Evolutionary conservation across 2,113 vertebrate genomes (phyloP).

Genomic region (Onychostruthus taczanowskii): DNA sequence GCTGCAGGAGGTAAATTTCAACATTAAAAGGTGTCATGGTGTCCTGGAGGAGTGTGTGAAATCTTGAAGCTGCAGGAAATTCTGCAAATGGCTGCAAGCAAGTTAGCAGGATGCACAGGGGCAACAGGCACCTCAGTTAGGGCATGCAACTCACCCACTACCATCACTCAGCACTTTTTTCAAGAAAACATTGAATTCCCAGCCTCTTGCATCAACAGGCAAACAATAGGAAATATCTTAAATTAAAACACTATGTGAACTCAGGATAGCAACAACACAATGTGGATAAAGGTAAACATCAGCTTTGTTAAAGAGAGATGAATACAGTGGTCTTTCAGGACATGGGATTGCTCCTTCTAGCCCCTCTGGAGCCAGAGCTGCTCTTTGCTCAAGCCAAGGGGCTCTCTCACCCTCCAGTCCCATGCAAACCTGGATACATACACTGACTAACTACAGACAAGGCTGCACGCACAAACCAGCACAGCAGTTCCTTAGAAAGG

Average conservation of each 20-base stretch:
- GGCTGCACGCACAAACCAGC: not conserved
- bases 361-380: not conserved
- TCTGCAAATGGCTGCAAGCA: not conserved
- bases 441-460: not conserved
- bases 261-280: not conserved
- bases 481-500: not conserved
- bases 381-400: not conserved
- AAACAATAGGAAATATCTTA: not conserved
- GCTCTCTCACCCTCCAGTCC: fast-evolving
- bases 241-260: not conserved
- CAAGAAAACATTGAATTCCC: not conserved
- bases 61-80: not conserved
- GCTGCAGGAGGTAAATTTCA: not conserved
- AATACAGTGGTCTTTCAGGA: not conserved
- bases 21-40: not conserved
- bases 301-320: not conserved
- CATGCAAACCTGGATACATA: not conserved
- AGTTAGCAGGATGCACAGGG: not conserved
- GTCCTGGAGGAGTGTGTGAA: not conserved
- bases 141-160: not conserved
- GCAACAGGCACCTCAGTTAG: not conserved
- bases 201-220: fast-evolving
- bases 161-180: not conserved
- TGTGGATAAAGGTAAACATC: not conserved
- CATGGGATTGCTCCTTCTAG: not conserved